Evolutionary conservation across 2,888 invertebrate species (phyloP), one percentile per base, ranked within the genome.

Genomic region (Euplagia quadripunctaria): DNA sequence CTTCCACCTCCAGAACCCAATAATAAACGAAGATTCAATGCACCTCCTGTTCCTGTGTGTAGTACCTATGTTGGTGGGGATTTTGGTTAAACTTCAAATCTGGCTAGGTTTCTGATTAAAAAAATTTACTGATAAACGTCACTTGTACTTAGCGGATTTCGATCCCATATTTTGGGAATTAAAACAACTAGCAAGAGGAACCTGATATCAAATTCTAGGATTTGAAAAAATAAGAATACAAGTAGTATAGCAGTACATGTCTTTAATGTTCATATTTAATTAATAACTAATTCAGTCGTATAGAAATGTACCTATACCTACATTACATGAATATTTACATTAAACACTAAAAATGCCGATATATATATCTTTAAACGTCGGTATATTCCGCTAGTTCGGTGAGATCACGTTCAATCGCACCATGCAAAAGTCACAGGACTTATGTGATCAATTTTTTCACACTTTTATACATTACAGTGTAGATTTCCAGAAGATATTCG

Each of bases 231-330:
- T 42, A 43, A 64, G 42, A 64, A 64, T 42, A 14, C 31, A 61
- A 12, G 6, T 14, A 1, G 0, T 61, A 71, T 68, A 58, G 76
- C 65, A 82, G 72, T 84, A 82, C 74, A 79, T 73, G 82, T 82
- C 82, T 81, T 81, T 84, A 84, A 46, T 69, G 6, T 74, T 81
- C 64, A 72, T 63, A 73, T 70, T 61, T 4, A 70, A 73, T 81
- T 78, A 74, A 71, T 71, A 79, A 76, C 84, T 84, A 81, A 71
- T 76, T 81, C 81, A 81, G 81, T 81, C 81, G 68, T 72, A 81
- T 81, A 83, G 63, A 74, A 61, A 31, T 31, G 1, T 31, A 69
- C 4, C 20, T 4, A 58, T 58, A 31, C 31, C 12, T 72, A 81
- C 71, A 83, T 75, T 73, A 74, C 51, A 51, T 73, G 70, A 81